Evolutionary conservation across 2,888 invertebrate species (phyloP), one percentile per base, ranked within the genome.

Genomic region (Callyntrura guangdongensis): DNA sequence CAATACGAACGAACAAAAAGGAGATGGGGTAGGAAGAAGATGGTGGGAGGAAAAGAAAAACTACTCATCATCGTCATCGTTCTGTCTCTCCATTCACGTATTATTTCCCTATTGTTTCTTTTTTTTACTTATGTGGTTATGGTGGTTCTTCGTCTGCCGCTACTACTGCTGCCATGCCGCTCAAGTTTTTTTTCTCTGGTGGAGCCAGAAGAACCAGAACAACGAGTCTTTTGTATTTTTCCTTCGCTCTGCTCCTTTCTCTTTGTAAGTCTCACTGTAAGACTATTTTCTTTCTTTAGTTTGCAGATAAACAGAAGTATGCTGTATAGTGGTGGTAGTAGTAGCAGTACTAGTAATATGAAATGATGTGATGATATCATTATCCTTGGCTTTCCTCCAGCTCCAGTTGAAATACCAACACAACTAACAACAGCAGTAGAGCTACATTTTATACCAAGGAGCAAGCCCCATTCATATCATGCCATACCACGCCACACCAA

Each of bases 331-430:
- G 25, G 45, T 56, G 56, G 45, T 56, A 79, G 59, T 79, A 59
- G 59, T 79, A 27, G 61, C 11, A 36, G 81, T 36, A 36, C 36
- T n/a, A 61, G 81, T 81, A 81, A 81, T 61, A 22, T 81, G 61
- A 45, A 61, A 81, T 77, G 59, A 81, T 81, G 59, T 79, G 86
- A 90, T 86, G 86, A 82, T 90, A 90, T 90, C 90, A 86, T 90
- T 90, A 86, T 90, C 90, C 90, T 90, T 90, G 90, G 90, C 90
- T 90, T 90, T 86, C 61, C 90, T 90, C 90, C 90, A 90, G 86
- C 88, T 82, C 69, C 69, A 87, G 74, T 45, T 11, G 17, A 17
- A 20, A 17, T 5, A 74, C 45, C 17, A 72, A n/a, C 11, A 72
- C 64, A 14, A 45, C n/a, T 17, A 77, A n/a, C 17, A 77, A 27